phyloP scores from a whole-genome alignment of 2,113 vertebrate genomes.

The Antigone vipio region DNA sequence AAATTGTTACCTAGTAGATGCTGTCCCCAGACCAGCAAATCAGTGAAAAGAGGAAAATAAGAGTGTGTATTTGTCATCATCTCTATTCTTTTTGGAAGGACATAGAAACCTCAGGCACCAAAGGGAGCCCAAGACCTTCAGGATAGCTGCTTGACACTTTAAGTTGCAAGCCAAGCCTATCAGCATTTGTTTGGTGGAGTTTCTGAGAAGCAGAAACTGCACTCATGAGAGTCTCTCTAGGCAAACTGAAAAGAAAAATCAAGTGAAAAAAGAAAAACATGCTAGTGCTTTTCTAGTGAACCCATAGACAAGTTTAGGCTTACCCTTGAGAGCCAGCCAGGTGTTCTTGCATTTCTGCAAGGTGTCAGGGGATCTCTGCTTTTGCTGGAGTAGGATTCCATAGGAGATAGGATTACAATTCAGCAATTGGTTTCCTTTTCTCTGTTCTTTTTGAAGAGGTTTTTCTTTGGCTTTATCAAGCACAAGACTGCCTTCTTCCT shows the following conservation, averaged over 20 bases:
- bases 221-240: neutral
- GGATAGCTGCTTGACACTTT: constrained; percentile 13
- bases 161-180: neutral
- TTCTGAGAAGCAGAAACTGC: neutral
- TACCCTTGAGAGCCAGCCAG: constrained; percentile 12
- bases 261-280: neutral
- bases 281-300: neutral
- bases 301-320: neutral
- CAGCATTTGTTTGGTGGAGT: neutral
- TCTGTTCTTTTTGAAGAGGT: neutral
- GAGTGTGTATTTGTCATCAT: neutral
- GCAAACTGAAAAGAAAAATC: neutral
- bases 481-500: neutral
- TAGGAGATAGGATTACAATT: neutral
- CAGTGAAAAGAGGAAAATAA: constrained; percentile 15
- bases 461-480: neutral
- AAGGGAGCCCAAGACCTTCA: neutral
- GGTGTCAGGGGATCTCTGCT: neutral
- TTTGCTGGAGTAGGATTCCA: neutral
- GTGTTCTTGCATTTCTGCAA: neutral
- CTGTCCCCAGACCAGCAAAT: constrained; percentile 23
- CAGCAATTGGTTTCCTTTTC: neutral
- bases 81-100: neutral
- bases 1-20: constrained; percentile 24
- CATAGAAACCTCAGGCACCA: constrained; percentile 27